Evolutionary conservation across 2,797 vertebrate species (phyloP).

Genomic region (Knipowitschia caucasica): DNA sequence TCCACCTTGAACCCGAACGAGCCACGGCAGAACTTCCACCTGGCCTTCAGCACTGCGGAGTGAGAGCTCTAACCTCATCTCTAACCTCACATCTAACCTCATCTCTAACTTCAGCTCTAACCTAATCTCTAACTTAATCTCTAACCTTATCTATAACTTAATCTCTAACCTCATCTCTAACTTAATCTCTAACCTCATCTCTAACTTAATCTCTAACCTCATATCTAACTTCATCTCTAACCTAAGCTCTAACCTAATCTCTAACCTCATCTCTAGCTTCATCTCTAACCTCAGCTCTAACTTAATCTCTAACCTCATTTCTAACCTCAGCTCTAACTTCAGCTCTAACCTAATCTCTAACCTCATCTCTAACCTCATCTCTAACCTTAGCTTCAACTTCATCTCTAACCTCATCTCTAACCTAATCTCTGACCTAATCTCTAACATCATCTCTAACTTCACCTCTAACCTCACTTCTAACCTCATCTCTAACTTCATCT

Average conservation of each 20-base stretch:
- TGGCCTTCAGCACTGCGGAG: slow-evolving; percentile 94
- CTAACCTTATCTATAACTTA: slow-evolving; percentile 52
- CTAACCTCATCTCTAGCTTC: slow-evolving; percentile 54
- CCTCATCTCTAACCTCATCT: slow-evolving; percentile 49
- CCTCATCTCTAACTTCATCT: slow-evolving; percentile 51
- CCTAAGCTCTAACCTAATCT: slow-evolving; percentile 48
- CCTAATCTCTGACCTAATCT: too few species aligned
- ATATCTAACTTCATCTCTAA: too few species aligned
- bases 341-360: slow-evolving; percentile 51
- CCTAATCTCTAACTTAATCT: slow-evolving; percentile 50
- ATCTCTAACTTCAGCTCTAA: slow-evolving; percentile 44
- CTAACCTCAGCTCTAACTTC: slow-evolving; percentile 55
- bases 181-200: slow-evolving; percentile 51
- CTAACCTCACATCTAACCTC: slow-evolving; percentile 57
- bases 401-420: slow-evolving; percentile 43
- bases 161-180: slow-evolving; percentile 51
- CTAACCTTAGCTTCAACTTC: too few species aligned
- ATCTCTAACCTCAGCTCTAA: slow-evolving; percentile 43
- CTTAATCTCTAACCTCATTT: slow-evolving; percentile 50
- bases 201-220: slow-evolving; percentile 48
- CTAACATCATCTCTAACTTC: slow-evolving; percentile 42
- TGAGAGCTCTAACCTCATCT: slow-evolving; percentile 69
- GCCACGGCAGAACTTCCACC: slow-evolving; percentile 90
- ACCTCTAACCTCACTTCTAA: slow-evolving; percentile 51
- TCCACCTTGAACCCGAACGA: slow-evolving; percentile 87